Evolutionary conservation across 1,140 invertebrate genomes (phyloP), one percentile per base, ranked within the genome.

Genomic region (Glomeris maerens): DNA sequence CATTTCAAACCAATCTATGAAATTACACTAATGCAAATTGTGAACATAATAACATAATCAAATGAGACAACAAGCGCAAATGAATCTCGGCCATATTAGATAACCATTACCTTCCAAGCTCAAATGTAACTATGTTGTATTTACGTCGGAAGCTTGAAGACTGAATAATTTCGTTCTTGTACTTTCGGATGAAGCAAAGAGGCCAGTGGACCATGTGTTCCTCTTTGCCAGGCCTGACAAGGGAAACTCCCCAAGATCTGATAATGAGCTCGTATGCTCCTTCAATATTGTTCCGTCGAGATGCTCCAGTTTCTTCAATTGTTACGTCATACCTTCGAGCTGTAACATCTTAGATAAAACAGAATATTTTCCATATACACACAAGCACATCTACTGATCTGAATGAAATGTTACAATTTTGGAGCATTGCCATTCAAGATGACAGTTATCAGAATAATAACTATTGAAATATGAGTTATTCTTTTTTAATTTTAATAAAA

Each of bases 201-300:
- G 58, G 58, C 58, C 58, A 60, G 7, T 57, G 47, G 2, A 59
- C 40, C 13, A 54, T 52, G 27, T 50, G 53, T 0, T 58, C 57
- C 1, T 52, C 48, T 28, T 55, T 50, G 2, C 55, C 53, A 1
- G 52, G 39, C 21, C 47, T 49, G 1, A 45, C 47, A 1, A 60
- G 17, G 0, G 55, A 59, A 2, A 60, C 38, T 5, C 57, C 55
- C 23, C 56, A 59, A 7, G 52, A 52, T 29, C 51, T 54, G 21
- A 60, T 49, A 10, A 55, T 50, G 17, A 60, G 29, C 13, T 57
- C 45, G 7, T 53, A 36, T 20, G 56, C 51, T 0, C 53, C 58
- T 3, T 23, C 36, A 44, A 60, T 44, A 0, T 52, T 55, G 17
- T 52, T 28, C 13, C 57, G 36, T 28, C 55, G 47, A 1, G 57